phyloP scores from a whole-genome alignment of 2,113 vertebrate species.

The Psilopogon haemacephalus region DNA sequence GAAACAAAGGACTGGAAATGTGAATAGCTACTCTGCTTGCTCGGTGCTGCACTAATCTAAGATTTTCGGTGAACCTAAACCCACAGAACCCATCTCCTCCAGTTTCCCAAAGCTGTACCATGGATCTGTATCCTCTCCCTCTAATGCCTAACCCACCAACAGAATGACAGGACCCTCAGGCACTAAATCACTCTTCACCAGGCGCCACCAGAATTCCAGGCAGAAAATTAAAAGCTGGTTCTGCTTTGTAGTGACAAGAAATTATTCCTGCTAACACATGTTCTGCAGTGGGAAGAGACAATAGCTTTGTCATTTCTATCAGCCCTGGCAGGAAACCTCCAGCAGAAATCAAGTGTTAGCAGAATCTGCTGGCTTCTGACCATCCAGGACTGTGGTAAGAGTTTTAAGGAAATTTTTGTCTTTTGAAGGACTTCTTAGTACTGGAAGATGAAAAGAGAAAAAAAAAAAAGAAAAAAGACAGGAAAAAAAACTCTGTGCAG shows the following conservation, averaged over 20 bases:
- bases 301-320: not conserved
- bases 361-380: not conserved
- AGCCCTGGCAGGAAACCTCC: not conserved
- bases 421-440: not conserved
- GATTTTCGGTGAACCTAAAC: not conserved
- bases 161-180: not conserved
- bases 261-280: not conserved
- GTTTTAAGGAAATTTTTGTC: not conserved
- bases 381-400: not conserved
- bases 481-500: not conserved
- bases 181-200: not conserved
- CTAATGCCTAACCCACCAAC: not conserved
- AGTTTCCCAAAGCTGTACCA: not conserved
- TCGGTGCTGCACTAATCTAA: not conserved
- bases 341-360: not conserved
- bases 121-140: not conserved
- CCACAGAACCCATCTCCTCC: not conserved
- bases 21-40: not conserved
- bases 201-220: not conserved
- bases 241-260: constrained; percentile 4
- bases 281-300: not conserved
- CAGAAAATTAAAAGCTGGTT: constrained; percentile 5
- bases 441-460: not conserved
- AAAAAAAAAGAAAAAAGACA: not conserved
- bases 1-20: not conserved